These are phyloP conservation scores for Hemitrygon akajei DNA, from an alignment of 2,797 vertebrate genomes.

Conservation along the genomic window DNA sequence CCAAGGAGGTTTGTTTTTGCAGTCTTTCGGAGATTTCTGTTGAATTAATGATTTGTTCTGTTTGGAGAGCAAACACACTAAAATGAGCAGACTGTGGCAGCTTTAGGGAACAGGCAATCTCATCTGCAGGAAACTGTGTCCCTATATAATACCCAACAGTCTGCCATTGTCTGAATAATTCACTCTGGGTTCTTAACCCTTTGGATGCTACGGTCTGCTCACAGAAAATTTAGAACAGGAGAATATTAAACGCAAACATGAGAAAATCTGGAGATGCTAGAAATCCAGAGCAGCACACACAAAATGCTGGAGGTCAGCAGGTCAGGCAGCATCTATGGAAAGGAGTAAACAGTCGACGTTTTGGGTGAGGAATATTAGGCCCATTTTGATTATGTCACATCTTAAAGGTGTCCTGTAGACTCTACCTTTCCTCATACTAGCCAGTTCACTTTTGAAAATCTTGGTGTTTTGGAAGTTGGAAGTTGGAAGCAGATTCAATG, in stretches of 20 bases:
- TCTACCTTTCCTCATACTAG: background rate
- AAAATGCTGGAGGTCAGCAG: too few species aligned
- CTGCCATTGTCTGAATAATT: background rate
- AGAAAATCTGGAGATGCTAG: background rate
- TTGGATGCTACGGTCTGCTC: background rate
- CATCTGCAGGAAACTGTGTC: slow-evolving; percentile 54
- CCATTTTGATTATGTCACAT: too few species aligned
- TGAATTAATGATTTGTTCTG: slow-evolving; percentile 52
- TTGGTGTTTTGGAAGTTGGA: too few species aligned
- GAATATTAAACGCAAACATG: background rate
- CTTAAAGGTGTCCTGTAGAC: background rate
- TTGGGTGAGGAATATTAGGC: too few species aligned
- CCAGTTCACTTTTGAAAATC: background rate
- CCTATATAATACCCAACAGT: slow-evolving; percentile 33
- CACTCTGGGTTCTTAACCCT: background rate
- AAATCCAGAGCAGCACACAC: too few species aligned
- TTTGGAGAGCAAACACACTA: slow-evolving; percentile 59
- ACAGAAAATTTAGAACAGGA: background rate
- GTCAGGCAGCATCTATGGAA: too few species aligned
- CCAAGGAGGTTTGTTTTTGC: slow-evolving; percentile 46
- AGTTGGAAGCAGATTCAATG: too few species aligned
- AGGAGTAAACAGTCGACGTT: too few species aligned
- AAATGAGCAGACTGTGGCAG: slow-evolving; percentile 43
- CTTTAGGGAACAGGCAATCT: slow-evolving; percentile 49
- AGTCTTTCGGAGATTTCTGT: slow-evolving; percentile 40